Evolutionary conservation across 2,888 invertebrate species (phyloP).

Genomic region (Camponotus fellah): DNA sequence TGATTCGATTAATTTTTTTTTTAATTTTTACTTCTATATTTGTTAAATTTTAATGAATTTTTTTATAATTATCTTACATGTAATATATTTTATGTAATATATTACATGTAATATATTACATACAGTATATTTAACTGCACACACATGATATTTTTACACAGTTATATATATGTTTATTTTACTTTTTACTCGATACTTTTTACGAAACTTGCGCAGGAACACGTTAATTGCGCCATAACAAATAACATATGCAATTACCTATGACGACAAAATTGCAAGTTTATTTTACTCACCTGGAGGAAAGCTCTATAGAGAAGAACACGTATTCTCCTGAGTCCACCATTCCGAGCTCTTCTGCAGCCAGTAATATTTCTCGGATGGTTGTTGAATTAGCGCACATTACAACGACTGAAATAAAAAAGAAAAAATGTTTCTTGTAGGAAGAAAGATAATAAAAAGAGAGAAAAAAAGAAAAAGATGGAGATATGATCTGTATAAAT

Average conservation of each 20-base stretch:
- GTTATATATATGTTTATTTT: not conserved
- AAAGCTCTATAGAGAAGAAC: slow-evolving; percentile 98
- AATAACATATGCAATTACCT: slow-evolving; percentile 4
- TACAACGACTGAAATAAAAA: slow-evolving; percentile 93
- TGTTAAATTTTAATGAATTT: not conserved
- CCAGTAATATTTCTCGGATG: slow-evolving; percentile 96
- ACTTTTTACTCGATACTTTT: not conserved
- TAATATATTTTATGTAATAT: not conserved
- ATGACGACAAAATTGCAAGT: slow-evolving; percentile 33
- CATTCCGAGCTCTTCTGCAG: slow-evolving; percentile 98
- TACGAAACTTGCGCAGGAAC: not conserved
- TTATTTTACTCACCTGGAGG: slow-evolving; percentile 93
- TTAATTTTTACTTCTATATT: not conserved
- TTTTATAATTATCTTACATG: slow-evolving; percentile 3
- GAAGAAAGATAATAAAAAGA: not conserved
- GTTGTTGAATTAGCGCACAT: slow-evolving; percentile 96
- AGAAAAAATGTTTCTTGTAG: slow-evolving; percentile 14
- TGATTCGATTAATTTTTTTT: slow-evolving; percentile 10
- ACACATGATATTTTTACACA: not conserved
- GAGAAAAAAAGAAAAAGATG: not conserved
- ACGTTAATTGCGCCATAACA: not conserved
- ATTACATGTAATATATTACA: not conserved
- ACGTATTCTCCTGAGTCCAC: slow-evolving; percentile 98
- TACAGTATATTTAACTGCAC: not conserved
- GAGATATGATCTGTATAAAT: slow-evolving; percentile 24